A percentile compares a stretch with the other conserved stretches of the same genome.
phyloP scores from a whole-genome alignment of 2,797 vertebrate species.

The Poeciliopsis presidionis region DNA sequence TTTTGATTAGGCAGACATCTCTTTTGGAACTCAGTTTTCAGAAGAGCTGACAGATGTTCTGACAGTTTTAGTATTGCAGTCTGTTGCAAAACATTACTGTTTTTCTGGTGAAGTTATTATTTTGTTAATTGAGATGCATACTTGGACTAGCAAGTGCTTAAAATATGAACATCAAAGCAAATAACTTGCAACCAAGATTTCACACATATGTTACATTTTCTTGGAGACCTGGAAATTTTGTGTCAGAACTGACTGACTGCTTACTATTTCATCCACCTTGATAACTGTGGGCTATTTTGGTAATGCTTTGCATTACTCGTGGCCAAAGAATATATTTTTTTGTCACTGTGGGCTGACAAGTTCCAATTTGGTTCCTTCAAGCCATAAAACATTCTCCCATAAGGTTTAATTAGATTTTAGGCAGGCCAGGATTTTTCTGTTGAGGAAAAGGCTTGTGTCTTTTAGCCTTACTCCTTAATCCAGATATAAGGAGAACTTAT shows the following conservation, averaged over 20 bases:
- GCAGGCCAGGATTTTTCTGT: background rate
- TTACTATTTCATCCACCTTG: background rate
- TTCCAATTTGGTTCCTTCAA: background rate
- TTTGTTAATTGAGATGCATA: no score
- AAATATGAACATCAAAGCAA: no score
- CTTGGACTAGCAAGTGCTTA: no score
- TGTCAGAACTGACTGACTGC: background rate
- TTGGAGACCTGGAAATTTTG: background rate
- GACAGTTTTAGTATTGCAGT: background rate
- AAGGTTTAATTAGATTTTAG: background rate
- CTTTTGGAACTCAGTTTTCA: background rate
- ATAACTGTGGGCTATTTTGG: background rate
- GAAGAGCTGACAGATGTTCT: background rate
- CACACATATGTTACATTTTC: background rate
- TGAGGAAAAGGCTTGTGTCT: background rate
- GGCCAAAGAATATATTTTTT: background rate
- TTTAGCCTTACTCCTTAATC: background rate
- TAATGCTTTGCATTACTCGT: background rate
- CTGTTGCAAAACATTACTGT: no score
- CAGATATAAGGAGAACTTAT: background rate
- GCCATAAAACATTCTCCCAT: background rate
- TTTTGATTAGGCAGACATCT: background rate
- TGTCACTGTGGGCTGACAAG: background rate
- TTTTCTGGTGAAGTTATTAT: no score
- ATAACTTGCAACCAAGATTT: no score